A percentile compares a stretch with the other conserved stretches of the same genome.
These are phyloP conservation scores for Venustoraphidia nigricollis DNA, from an alignment of 2,888 invertebrate genomes.

Conservation along the genomic window DNA sequence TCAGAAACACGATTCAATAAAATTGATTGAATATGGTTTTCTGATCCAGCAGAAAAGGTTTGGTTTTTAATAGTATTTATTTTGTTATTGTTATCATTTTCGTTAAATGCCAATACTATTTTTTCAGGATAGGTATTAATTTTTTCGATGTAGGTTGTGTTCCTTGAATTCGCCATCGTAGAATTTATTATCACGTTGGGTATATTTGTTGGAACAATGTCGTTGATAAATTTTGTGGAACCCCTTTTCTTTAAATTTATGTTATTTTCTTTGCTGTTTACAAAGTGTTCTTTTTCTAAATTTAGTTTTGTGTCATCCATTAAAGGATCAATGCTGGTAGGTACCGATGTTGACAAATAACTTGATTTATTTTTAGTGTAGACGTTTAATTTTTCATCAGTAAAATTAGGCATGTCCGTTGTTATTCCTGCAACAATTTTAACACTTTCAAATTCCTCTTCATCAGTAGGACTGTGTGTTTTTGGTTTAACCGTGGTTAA, in stretches of 20 bases:
- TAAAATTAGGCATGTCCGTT: too few species aligned
- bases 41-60: neutral
- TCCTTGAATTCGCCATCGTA: neutral
- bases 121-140: too few species aligned
- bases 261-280: slow-evolving; percentile 24
- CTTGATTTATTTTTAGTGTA: neutral
- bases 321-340: slow-evolving; percentile 35
- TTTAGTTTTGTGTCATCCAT: slow-evolving; percentile 24
- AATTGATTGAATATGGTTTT: too few species aligned
- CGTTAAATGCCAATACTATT: slow-evolving; percentile 5
- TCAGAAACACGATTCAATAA: too few species aligned
- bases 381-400: too few species aligned
- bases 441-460: too few species aligned
- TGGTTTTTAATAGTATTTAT: slow-evolving; percentile 3
- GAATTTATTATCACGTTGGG: slow-evolving; percentile 8
- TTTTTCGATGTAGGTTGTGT: too few species aligned
- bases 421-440: too few species aligned
- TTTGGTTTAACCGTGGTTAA: too few species aligned
- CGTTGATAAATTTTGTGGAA: slow-evolving; percentile 28
- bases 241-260: slow-evolving; percentile 33
- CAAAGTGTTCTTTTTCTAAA: too few species aligned
- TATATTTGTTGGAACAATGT: slow-evolving; percentile 7
- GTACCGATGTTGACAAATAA: slow-evolving; percentile 28
- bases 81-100: slow-evolving; percentile 14
- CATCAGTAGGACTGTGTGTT: too few species aligned